Conservation (phyloP, 2,797 vertebrate species). For the Spinibarbus caldwelli region DNA sequence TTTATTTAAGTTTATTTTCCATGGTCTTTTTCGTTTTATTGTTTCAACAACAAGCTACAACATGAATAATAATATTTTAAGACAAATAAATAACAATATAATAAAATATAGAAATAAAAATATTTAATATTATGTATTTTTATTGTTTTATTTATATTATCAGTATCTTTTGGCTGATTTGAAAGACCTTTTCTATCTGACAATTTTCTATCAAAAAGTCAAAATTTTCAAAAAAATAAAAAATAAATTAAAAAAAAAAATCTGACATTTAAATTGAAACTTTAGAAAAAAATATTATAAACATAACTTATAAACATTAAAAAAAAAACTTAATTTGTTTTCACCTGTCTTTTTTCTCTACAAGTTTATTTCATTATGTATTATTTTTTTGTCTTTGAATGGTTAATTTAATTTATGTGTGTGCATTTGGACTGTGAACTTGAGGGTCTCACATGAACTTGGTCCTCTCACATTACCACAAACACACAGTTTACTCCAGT, state of each 20-base stretch:
- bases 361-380: background rate
- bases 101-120: background rate
- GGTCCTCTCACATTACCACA: constrained; percentile 63
- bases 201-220: too few species aligned
- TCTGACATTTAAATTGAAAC: background rate
- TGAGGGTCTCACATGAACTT: constrained; percentile 14
- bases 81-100: background rate
- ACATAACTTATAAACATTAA: background rate
- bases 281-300: background rate
- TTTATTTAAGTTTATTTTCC: background rate
- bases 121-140: background rate
- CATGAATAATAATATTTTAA: background rate
- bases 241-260: background rate
- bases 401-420: constrained; percentile 17
- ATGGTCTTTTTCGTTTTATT: background rate
- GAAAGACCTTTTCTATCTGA: background rate
- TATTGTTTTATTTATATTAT: background rate
- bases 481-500: constrained; percentile 25
- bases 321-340: background rate
- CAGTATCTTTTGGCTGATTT: background rate
- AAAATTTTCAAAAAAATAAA: background rate
- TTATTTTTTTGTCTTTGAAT: background rate
- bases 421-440: constrained; percentile 38
- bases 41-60: background rate
- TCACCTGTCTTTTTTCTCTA: background rate